phyloP scores from a whole-genome alignment of 2,888 invertebrate species.

The Cephus runcator region DNA sequence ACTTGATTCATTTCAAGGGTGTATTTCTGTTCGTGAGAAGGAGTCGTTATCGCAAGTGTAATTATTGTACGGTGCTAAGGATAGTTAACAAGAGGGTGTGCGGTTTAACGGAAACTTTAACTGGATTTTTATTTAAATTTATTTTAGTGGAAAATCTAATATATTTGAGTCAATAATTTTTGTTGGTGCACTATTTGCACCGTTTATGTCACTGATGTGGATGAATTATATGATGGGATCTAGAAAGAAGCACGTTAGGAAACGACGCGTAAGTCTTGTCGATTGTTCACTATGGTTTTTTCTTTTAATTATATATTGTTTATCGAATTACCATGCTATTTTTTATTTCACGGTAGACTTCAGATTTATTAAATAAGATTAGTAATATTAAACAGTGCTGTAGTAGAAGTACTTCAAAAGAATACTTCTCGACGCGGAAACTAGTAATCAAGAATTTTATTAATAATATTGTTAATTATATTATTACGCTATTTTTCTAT shows the following conservation, averaged over 20 bases:
- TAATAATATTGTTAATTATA: too few relatives aligned
- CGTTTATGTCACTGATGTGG: constrained; percentile 66
- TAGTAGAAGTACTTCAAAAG: too few relatives aligned
- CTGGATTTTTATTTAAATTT: neutral
- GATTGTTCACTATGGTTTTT: neutral
- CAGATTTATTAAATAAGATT: too few relatives aligned
- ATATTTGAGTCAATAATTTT: too few relatives aligned
- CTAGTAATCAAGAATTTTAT: neutral
- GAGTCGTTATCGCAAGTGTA: neutral
- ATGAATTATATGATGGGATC: constrained; percentile 67
- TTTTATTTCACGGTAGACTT: too few relatives aligned
- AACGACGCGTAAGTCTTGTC: constrained; percentile 46
- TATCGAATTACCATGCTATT: too few relatives aligned
- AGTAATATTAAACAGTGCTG: too few relatives aligned
- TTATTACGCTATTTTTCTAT: too few relatives aligned
- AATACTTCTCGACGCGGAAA: too few relatives aligned
- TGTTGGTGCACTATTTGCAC: neutral
- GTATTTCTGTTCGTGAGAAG: constrained; percentile 4
- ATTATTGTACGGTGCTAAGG: neutral
- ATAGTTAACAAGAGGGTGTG: neutral
- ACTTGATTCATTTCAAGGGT: constrained; percentile 2
- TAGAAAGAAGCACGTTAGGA: constrained; percentile 50
- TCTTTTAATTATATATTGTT: too few relatives aligned
- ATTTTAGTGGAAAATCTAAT: neutral
- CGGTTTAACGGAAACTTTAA: neutral